Percentiles rank a stretch among this genome's conserved stretches.
phyloP scores from a whole-genome alignment of 2,113 vertebrate species.

The Tylochromis polylepis region DNA sequence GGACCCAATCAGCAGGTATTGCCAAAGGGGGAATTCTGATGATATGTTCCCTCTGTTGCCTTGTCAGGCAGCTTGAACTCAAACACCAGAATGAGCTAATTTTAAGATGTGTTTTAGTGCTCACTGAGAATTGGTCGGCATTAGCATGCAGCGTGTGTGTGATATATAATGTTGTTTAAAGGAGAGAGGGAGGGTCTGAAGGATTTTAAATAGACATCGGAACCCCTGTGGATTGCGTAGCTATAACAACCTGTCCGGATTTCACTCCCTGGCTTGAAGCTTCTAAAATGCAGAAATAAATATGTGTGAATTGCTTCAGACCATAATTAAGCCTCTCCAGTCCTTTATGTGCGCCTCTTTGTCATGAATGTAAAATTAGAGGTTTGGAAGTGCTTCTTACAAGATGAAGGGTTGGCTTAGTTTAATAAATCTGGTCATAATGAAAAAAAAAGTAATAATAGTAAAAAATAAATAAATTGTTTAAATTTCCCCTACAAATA shows the following conservation, averaged over 20 bases:
- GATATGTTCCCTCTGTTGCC: conserved; percentile 64
- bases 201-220: conserved; percentile 83
- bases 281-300: conserved; percentile 81
- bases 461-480: no score
- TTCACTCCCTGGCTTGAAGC: conserved; percentile 83
- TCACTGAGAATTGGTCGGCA: conserved; percentile 80
- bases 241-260: conserved; percentile 89
- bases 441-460: background rate
- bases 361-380: conserved; percentile 31
- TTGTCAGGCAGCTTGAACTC: conserved; percentile 74
- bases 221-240: conserved; percentile 82
- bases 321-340: conserved; percentile 40
- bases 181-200: conserved; percentile 75
- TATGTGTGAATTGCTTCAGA: conserved; percentile 67
- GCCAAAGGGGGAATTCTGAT: conserved; percentile 83
- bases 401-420: conserved; percentile 1
- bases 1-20: conserved; percentile 84
- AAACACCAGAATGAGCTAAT: conserved; percentile 74
- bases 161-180: conserved; percentile 82
- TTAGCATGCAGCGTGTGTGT: conserved; percentile 77
- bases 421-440: background rate
- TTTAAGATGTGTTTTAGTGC: conserved; percentile 83
- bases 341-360: conserved; percentile 31
- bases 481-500: background rate
- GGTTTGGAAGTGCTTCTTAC: background rate